These are phyloP conservation scores for Stegodyphus mimosarum DNA, from an alignment of 1,140 invertebrate species.

Conservation along the genomic window DNA sequence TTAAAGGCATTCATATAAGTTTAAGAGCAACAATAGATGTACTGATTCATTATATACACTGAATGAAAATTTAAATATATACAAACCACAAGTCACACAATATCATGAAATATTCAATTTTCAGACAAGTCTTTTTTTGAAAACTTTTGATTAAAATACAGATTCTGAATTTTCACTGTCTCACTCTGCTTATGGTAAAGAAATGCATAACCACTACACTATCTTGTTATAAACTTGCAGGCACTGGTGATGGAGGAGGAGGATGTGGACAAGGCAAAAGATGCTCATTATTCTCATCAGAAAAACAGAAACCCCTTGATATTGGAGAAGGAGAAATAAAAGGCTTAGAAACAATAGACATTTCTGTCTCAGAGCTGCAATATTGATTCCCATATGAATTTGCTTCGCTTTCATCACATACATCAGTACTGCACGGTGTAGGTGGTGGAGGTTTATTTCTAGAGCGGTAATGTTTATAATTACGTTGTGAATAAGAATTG, in stretches of 20 bases:
- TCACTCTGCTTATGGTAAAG: no score
- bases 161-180: no score
- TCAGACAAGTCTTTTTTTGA: no score
- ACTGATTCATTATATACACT: no score
- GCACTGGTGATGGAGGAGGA: conserved; percentile 76
- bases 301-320: conserved; percentile 74
- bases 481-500: conserved; percentile 20
- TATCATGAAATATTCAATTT: no score
- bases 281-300: conserved; percentile 77
- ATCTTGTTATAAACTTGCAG: conserved; percentile 1
- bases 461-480: conserved; percentile 80
- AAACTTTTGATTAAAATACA: no score
- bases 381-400: conserved; percentile 59
- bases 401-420: conserved; percentile 81
- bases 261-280: conserved; percentile 76
- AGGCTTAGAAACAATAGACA: conserved; percentile 77
- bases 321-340: conserved; percentile 84
- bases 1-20: no score
- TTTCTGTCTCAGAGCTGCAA: conserved; percentile 64
- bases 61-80: no score
- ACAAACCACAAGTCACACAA: no score
- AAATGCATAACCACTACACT: no score
- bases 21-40: no score
- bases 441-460: conserved; percentile 82
- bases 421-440: conserved; percentile 93